Base-by-base conservation (phyloP, 2,888 invertebrate genomes). In the Nycteola revayana region DNA sequence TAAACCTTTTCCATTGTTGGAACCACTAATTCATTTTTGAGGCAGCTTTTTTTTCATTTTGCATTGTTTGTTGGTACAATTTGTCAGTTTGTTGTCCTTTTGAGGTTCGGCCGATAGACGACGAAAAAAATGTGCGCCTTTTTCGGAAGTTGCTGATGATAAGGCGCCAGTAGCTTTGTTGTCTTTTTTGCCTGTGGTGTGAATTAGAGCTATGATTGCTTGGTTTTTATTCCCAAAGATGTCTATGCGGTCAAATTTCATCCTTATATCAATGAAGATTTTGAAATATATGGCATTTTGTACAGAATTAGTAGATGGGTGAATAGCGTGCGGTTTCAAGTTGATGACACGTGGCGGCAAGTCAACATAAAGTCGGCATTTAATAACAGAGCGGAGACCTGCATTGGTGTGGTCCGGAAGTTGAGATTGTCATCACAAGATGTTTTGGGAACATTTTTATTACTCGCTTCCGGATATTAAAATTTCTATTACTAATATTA, bases 121-220 rank as follows among this genome's bases (percentile, higher is more conserved):
- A 43, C 41, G 57, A 75, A 83, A 85, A 67, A 84, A 81, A 62
- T 48, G 45, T 60, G 69, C 60, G 65, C 60, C 71, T 72, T 21
- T 78, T 86, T 87, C 83, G 86, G 87, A 86, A 85, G 83, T 83
- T 58, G 60, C 75, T 85, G 85, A 87, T 86, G 76, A 84, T 74
- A 84, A 76, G 86, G 87, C 86, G 87, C 85, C 86, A 75, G 78
- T 73, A 79, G 83, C 79, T 78, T 82, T 77, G 71, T 64, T 61
- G 42, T 29, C 47, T 70, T 74, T 75, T 75, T 72, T 39, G 56
- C 64, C 61, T 62, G 54, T 65, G 63, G 72, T 71, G 66, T 70
- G 73, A 78, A 76, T 69, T 64, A 60, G 64, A 61, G 47, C 56
- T 59, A 60, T 50, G 51, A 60, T 56, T 50, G 49, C 52, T 42